Base-by-base conservation (phyloP, 2,797 vertebrate genomes). In the Sphenopsis melanotis region DNA sequence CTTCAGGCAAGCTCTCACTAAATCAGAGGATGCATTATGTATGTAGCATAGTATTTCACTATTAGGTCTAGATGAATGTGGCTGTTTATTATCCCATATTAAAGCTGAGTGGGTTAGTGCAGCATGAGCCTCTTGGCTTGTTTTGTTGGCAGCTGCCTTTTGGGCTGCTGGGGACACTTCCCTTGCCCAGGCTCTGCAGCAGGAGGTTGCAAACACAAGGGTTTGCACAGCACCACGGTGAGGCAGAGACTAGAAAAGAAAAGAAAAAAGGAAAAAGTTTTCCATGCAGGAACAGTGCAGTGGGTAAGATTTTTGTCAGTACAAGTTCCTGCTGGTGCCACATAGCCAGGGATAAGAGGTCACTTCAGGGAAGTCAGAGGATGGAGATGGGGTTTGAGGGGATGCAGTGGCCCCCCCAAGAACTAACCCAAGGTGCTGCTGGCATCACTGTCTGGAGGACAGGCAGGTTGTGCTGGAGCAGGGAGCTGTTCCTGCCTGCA, bases 71-170 rank as follows among this genome's bases (percentile, higher is more conserved):
- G 74, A 75, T 79, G 41, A 80, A 89, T 32, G 69, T 69, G 50
- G 39, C 69, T 90, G 80, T 87, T 94, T 83, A 49, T 91, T 74
- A 36, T 63, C 64, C 71, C 27, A 4, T 80, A 41, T 52, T 82
- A 84, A 87, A 90, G 41, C 60, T 60, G 76, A 71, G 64, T 3
- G 22, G 63, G 75, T 82, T 83, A 85, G 79, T 3, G 12, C 66
- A 83, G 70, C 34, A 26, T 11, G 15, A 94, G 46, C 57, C 53
- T 87, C 44, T 87, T 50, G 66, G 87, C 82, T 82, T 57, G 42
- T 76, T 94, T 84, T 76, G 55, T 56, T 89, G 81, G 78, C 78
- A 84, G 81, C 55, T 81, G 87, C 55, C 74, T 77, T 78, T 92
- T 0, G 3, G 65, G 37, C 86, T 90, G 94, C 70, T 83, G 50